phyloP scores from a whole-genome alignment of 2,888 invertebrate species.

The Sinopyrophorus schimmeli region DNA sequence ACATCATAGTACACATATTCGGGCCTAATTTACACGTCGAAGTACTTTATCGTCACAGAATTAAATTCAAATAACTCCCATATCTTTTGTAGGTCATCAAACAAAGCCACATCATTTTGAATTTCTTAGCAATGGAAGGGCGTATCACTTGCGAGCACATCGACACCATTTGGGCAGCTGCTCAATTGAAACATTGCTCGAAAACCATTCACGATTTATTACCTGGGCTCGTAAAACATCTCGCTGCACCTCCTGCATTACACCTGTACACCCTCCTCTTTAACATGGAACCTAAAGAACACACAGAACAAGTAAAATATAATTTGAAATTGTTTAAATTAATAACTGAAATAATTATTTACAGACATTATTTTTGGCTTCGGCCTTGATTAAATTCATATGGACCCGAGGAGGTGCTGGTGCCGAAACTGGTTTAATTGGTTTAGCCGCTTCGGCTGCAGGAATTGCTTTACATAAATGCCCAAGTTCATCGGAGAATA shows the following conservation, averaged over 20 bases:
- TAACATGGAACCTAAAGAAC: constrained; percentile 85
- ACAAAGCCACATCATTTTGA: constrained; percentile 90
- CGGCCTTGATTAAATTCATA: constrained; percentile 86
- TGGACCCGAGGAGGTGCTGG: constrained; percentile 75
- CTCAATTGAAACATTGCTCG: constrained; percentile 92
- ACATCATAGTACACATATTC: constrained; percentile 91
- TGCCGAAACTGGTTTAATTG: constrained; percentile 52
- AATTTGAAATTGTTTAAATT: constrained; percentile 7
- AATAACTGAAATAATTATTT: constrained; percentile 27
- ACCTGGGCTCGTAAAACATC: constrained; percentile 86
- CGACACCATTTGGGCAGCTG: constrained; percentile 92
- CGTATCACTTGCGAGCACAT: constrained; percentile 88
- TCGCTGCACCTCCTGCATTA: constrained; percentile 85
- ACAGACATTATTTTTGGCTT: constrained; percentile 86
- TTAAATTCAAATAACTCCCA: neutral
- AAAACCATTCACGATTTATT: constrained; percentile 91
- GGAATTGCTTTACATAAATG: constrained; percentile 58
- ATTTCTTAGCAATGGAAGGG: constrained; percentile 90
- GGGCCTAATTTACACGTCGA: constrained; percentile 98
- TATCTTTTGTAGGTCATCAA: constrained; percentile 74
- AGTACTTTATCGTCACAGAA: too few relatives aligned
- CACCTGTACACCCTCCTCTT: constrained; percentile 88
- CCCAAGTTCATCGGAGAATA: constrained; percentile 75
- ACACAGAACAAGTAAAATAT: constrained; percentile 79
- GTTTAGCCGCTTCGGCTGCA: constrained; percentile 54